Percentiles rank a stretch among this genome's conserved stretches.
Evolutionary conservation across 2,113 vertebrate genomes (phyloP).

Genomic region (Chunga burmeisteri): DNA sequence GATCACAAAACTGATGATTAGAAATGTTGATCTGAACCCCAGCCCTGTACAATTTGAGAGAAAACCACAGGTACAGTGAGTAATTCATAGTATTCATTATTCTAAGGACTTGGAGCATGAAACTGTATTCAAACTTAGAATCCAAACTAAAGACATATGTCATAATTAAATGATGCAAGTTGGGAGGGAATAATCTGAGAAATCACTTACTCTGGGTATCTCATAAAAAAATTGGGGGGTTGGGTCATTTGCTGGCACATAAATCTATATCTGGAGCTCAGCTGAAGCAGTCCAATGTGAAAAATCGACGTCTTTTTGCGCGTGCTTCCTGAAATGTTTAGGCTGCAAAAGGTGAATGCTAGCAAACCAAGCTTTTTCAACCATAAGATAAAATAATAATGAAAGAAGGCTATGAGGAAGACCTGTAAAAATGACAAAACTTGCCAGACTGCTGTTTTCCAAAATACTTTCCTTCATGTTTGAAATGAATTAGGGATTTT

Average conservation of each 20-base stretch:
- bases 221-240: not conserved
- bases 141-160: not conserved
- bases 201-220: conserved; percentile 52
- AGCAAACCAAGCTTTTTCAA: not conserved
- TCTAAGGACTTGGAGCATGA: not conserved
- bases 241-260: not conserved
- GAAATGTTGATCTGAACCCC: not conserved
- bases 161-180: not conserved
- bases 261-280: not conserved
- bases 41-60: not conserved
- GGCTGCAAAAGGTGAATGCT: conserved; percentile 12
- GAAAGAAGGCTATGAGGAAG: not conserved
- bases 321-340: conserved; percentile 21
- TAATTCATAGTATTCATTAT: not conserved
- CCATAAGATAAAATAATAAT: not conserved
- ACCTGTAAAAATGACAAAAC: not conserved
- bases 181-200: conserved; percentile 55
- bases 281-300: not conserved
- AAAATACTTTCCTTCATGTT: not conserved
- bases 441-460: not conserved
- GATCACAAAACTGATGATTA: not conserved
- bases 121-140: not conserved
- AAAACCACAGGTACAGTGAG: not conserved
- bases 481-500: not conserved
- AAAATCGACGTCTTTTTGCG: not conserved